Evolutionary conservation across 2,888 invertebrate species (phyloP).

Genomic region (Rhagonycha fulva): DNA sequence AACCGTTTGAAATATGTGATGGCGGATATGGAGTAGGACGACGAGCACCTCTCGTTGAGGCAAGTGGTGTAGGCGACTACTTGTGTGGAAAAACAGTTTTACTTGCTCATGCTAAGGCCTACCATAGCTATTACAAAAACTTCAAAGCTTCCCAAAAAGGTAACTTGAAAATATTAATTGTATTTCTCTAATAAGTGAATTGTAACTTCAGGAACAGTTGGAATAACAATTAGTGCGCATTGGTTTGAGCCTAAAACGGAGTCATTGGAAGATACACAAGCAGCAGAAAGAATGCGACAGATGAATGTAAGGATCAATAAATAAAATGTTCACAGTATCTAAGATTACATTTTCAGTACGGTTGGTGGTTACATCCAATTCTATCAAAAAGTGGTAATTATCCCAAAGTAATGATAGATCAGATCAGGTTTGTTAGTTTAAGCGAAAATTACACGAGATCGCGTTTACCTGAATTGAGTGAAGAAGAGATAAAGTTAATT

Average conservation of each 20-base stretch:
- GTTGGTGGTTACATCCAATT: constrained; percentile 57
- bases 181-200: neutral
- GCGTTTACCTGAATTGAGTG: constrained; percentile 55
- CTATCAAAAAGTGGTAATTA: constrained; percentile 58
- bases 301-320: constrained; percentile 57
- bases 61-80: constrained; percentile 64
- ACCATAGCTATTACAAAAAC: constrained; percentile 61
- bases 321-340: neutral
- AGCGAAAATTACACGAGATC: constrained; percentile 53
- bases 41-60: constrained; percentile 57
- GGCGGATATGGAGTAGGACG: constrained; percentile 47
- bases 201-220: constrained; percentile 61
- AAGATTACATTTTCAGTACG: constrained; percentile 48
- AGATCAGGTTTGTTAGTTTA: constrained; percentile 53
- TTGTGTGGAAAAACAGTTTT: constrained; percentile 66
- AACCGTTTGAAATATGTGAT: constrained; percentile 50
- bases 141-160: constrained; percentile 51
- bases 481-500: constrained; percentile 53
- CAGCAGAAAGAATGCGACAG: constrained; percentile 60
- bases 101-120: constrained; percentile 67
- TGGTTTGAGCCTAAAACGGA: constrained; percentile 61
- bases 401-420: constrained; percentile 55
- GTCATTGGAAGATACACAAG: constrained; percentile 56
- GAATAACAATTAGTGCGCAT: constrained; percentile 61
- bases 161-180: neutral